Evolutionary conservation across 2,113 vertebrate genomes (phyloP).

Genomic region (Rissa tridactyla): DNA sequence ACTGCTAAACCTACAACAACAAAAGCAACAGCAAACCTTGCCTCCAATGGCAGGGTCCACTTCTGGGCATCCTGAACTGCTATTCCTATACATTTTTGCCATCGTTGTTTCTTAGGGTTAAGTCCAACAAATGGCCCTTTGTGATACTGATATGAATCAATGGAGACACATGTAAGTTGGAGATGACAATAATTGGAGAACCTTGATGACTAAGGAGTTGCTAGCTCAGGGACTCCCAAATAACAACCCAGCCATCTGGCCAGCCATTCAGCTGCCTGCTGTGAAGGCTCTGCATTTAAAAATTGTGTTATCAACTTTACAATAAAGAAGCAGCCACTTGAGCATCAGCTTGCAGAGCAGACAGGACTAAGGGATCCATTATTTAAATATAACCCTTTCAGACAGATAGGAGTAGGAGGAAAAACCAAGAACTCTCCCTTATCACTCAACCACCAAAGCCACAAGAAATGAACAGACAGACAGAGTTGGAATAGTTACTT

Average conservation of each 20-base stretch:
- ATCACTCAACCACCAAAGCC: not conserved
- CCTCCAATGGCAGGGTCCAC: not conserved
- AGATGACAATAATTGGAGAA: constrained; percentile 14
- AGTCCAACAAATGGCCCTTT: not conserved
- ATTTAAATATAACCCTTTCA: not conserved
- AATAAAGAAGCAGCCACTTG: constrained; percentile 9
- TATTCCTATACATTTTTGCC: not conserved
- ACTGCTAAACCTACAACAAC: not conserved
- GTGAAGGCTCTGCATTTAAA: constrained; percentile 6
- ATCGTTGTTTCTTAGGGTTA: not conserved
- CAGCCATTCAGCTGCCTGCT: not conserved
- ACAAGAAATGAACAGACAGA: not conserved
- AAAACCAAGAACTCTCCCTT: not conserved
- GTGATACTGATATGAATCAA: not conserved
- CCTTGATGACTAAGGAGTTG: constrained; percentile 28
- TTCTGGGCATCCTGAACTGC: not conserved
- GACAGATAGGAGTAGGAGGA: not conserved
- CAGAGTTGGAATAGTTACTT: not conserved
- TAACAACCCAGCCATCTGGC: not conserved
- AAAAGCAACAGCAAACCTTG: constrained; percentile 2
- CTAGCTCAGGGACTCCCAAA: not conserved
- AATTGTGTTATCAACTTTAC: constrained; percentile 12
- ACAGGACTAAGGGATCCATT: not conserved
- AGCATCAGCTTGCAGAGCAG: not conserved
- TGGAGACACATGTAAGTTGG: not conserved